These are phyloP conservation scores for Seira sanloemensis DNA, from an alignment of 2,888 invertebrate species.

Conservation along the genomic window DNA sequence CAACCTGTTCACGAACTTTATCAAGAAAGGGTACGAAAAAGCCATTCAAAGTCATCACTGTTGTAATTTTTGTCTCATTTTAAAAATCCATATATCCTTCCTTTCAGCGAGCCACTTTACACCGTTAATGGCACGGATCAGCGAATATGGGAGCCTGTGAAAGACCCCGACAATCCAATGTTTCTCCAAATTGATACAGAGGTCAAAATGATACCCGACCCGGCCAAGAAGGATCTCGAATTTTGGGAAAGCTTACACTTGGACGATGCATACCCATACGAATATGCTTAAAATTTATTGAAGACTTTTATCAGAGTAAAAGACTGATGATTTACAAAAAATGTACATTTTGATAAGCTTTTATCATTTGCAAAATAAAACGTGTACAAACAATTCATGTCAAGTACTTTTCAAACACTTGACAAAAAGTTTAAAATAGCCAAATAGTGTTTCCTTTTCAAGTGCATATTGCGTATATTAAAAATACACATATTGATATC, in stretches of 20 bases:
- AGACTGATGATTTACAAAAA: not conserved
- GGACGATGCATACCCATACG: conserved; percentile 51
- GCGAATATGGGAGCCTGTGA: conserved; percentile 51
- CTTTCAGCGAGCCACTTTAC: conserved; percentile 58
- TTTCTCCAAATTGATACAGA: conserved; percentile 61
- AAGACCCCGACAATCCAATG: conserved; percentile 33
- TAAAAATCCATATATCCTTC: not conserved
- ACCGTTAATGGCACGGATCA: conserved; percentile 57
- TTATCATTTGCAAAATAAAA: not conserved
- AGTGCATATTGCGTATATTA: conserved; percentile 51
- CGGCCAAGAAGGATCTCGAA: conserved; percentile 37
- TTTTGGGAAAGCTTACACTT: conserved; percentile 59
- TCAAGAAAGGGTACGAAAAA: conserved; percentile 45
- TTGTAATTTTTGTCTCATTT: not conserved
- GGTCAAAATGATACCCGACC: conserved; percentile 58
- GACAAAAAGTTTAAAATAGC: not conserved
- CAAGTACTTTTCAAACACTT: not conserved
- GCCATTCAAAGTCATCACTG: no score
- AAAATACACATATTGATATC: no score
- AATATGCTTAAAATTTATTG: conserved; percentile 34
- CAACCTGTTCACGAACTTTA: conserved; percentile 60
- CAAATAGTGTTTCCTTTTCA: conserved; percentile 33
- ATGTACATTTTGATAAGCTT: not conserved
- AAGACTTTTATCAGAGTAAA: not conserved
- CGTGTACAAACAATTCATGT: not conserved